Evolutionary conservation across 2,888 invertebrate genomes (phyloP).

Genomic region (Hirudinaria manillensis): DNA sequence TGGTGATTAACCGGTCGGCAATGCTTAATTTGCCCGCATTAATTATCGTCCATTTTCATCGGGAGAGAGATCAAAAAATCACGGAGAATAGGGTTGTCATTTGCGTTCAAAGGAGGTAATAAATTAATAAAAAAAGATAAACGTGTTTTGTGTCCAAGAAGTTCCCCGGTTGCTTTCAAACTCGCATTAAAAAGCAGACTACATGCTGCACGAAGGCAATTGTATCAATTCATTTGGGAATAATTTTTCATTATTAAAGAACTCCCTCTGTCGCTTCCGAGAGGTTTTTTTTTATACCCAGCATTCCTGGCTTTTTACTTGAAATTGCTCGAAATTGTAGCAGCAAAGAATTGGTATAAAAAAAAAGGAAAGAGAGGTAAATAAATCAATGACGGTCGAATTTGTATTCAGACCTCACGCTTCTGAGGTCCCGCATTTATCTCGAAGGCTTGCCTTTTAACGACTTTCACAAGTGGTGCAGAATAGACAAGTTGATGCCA

Average conservation of each 20-base stretch:
- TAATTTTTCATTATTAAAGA: slow-evolving; percentile 28
- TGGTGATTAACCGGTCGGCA: too few relatives aligned
- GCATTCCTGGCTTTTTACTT: too few relatives aligned
- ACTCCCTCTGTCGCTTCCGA: slow-evolving; percentile 2
- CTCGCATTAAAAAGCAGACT: neutral
- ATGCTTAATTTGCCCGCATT: too few relatives aligned
- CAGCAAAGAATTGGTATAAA: neutral
- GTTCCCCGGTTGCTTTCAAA: neutral
- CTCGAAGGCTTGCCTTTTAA: slow-evolving; percentile 8
- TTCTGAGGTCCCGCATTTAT: slow-evolving; percentile 10
- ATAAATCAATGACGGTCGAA: neutral
- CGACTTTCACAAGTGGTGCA: slow-evolving; percentile 10
- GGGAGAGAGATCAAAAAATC: too few relatives aligned
- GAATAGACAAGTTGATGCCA: slow-evolving; percentile 5
- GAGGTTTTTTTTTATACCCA: too few relatives aligned
- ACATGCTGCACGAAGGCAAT: slow-evolving; percentile 19
- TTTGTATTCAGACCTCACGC: slow-evolving; percentile 12
- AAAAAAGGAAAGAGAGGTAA: neutral
- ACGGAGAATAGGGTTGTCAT: too few relatives aligned
- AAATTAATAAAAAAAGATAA: too few relatives aligned
- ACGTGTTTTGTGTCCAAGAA: neutral
- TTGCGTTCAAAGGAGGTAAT: too few relatives aligned
- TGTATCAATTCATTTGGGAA: slow-evolving; percentile 7
- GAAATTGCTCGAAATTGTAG: too few relatives aligned
- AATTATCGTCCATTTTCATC: too few relatives aligned